Base-by-base conservation (phyloP, 2,888 invertebrate species). In the Trichopoda pennipes region DNA sequence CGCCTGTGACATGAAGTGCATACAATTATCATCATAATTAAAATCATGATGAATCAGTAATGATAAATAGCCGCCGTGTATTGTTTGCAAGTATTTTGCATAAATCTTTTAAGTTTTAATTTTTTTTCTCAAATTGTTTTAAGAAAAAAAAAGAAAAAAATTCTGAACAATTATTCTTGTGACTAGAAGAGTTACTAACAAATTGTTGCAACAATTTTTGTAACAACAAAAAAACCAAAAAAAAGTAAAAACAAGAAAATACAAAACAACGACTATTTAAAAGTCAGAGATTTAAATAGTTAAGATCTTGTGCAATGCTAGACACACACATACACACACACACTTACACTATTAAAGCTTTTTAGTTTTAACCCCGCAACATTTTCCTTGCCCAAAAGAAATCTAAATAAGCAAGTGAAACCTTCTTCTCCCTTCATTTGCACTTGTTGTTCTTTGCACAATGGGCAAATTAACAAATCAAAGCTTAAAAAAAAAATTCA, bases 141-240 rank as follows among this genome's bases (percentile, higher is more conserved):
- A n/a, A n/a, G n/a, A n/a, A n/a, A n/a, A n/a, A n/a, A n/a, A n/a
- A 79, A 60, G 69, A 81, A 78, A 74, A 63, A 69, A 75, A 70
- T 66, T 7, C 32, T 64, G 28, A 61, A 61, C 35, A 79, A 75
- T 61, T 82, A 70, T 64, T 68, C 53, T 63, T 61, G 61, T 63
- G n/a, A 19, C 47, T 66, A 49, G 69, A 82, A 66, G 64, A 79
- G 75, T 70, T 75, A 75, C 69, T 17, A 79, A 81, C 70, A 79
- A 82, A 70, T 75, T 47, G 42, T 74, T 78, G 64, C 28, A 42
- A 55, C 64, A 77, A 76, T 68, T 68, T 56, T 58, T 68, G 32
- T n/a, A n/a, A n/a, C n/a, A n/a, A 44, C 42, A 74, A 66, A 21
- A 42, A 21, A 17, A n/a, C n/a, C n/a, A n/a, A n/a, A n/a, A n/a